Conservation (phyloP, 1,140 invertebrate genomes). For the Octopus sinensis region DNA sequence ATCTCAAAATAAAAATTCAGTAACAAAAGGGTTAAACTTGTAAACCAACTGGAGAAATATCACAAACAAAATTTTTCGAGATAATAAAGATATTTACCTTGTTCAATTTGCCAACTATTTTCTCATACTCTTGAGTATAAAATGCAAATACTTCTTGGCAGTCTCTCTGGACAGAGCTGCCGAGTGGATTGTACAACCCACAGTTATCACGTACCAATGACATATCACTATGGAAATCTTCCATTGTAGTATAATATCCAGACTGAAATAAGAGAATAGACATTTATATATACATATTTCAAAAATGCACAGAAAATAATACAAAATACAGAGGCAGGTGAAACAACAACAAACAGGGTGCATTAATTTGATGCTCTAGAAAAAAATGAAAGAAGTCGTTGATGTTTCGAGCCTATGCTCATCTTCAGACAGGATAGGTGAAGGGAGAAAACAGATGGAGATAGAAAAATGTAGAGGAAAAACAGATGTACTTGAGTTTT, state of each 20-base stretch:
- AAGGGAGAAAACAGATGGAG: too few species aligned
- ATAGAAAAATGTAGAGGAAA: too few species aligned
- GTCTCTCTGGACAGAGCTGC: constrained; percentile 50
- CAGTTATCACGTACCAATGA: constrained; percentile 53
- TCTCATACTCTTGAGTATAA: constrained; percentile 50
- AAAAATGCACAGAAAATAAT: too few species aligned
- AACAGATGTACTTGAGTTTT: too few species aligned
- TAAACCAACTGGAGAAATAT: background rate
- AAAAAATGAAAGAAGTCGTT: too few species aligned
- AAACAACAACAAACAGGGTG: too few species aligned
- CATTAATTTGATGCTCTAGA: too few species aligned
- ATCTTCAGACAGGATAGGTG: too few species aligned
- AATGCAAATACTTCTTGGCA: constrained; percentile 55
- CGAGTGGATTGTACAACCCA: constrained; percentile 53
- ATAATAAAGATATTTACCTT: constrained; percentile 29
- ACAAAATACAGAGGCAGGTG: too few species aligned
- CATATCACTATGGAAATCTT: constrained; percentile 56
- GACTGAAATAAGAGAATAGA: constrained; percentile 31
- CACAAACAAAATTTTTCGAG: background rate
- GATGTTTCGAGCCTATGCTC: too few species aligned
- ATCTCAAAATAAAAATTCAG: too few species aligned
- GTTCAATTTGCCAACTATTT: constrained; percentile 47
- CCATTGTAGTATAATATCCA: constrained; percentile 42
- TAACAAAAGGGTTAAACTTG: too few species aligned
- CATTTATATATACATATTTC: background rate